phyloP scores from a whole-genome alignment of 2,113 vertebrate genomes.

The Ceuthmochares aereus region DNA sequence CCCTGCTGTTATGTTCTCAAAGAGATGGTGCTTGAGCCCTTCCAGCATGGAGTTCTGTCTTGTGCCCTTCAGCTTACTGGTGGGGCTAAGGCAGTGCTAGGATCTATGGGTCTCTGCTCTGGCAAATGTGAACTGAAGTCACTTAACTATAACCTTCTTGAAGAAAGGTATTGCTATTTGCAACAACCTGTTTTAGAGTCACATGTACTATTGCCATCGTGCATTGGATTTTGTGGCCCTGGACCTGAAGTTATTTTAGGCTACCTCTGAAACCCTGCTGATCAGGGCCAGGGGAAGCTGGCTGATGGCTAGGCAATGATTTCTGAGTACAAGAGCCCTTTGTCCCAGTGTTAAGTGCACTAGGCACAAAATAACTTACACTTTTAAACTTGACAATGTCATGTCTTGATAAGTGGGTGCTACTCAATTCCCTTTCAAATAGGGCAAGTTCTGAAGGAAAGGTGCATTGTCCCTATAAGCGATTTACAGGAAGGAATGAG shows the following conservation, averaged over 20 bases:
- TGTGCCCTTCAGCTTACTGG: too few species aligned
- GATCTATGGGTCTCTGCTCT: background rate
- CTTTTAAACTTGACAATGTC: background rate
- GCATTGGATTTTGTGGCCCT: background rate
- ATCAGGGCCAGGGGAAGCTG: background rate
- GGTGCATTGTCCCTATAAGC: background rate
- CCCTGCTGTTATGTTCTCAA: background rate
- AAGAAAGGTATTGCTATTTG: background rate
- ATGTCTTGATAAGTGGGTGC: background rate
- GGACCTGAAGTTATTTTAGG: background rate
- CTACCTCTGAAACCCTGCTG: background rate
- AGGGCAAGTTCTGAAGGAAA: background rate
- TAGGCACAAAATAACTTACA: background rate
- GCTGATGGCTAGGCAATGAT: rapidly evolving
- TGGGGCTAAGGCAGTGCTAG: background rate
- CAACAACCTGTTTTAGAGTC: background rate
- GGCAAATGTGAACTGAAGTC: background rate
- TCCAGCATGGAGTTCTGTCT: background rate
- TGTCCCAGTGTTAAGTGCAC: background rate
- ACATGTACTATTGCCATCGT: background rate
- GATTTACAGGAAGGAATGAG: rapidly evolving
- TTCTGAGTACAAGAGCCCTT: background rate
- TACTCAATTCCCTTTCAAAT: background rate
- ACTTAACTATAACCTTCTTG: background rate
- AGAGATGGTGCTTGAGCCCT: background rate